Evolutionary conservation across 2,888 invertebrate genomes (phyloP).

Genomic region (Chymomyza procnemis): DNA sequence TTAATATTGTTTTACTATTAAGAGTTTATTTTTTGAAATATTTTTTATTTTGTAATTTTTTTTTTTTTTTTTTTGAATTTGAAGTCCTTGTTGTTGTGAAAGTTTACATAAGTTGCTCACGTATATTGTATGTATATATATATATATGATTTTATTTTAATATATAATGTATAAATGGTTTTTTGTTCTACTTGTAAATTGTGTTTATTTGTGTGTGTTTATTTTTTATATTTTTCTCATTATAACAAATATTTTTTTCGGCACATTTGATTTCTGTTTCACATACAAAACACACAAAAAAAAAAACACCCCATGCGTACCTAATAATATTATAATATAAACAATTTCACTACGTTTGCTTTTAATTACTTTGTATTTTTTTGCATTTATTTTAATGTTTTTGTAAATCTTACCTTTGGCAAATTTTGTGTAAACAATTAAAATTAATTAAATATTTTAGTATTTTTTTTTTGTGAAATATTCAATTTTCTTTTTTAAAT

Average conservation of each 20-base stretch:
- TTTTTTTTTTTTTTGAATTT: conserved; percentile 30
- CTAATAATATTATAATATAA: background rate
- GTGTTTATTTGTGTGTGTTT: conserved; percentile 50
- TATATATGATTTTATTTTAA: no score
- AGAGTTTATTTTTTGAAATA: conserved; percentile 4
- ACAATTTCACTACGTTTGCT: conserved; percentile 1
- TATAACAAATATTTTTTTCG: conserved; percentile 38
- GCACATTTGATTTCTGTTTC: conserved; percentile 55
- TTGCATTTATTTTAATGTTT: conserved; percentile 23
- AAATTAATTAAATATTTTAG: conserved; percentile 1
- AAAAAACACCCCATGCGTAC: background rate
- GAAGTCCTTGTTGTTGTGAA: conserved; percentile 47
- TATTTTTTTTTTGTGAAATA: no score
- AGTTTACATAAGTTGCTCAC: conserved; percentile 45
- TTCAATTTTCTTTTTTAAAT: background rate
- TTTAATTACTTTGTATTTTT: conserved; percentile 9
- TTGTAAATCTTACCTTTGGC: conserved; percentile 3
- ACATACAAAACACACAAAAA: background rate
- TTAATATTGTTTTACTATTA: conserved; percentile 16
- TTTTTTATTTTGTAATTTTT: conserved; percentile 22
- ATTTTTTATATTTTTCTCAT: conserved; percentile 22
- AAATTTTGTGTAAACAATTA: background rate
- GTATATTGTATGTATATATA: conserved; percentile 19
- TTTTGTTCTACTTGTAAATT: conserved; percentile 61
- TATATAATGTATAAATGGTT: conserved; percentile 50